These are phyloP conservation scores for Plebejus melissa DNA, from an alignment of 2,888 invertebrate species.

Conservation along the genomic window DNA sequence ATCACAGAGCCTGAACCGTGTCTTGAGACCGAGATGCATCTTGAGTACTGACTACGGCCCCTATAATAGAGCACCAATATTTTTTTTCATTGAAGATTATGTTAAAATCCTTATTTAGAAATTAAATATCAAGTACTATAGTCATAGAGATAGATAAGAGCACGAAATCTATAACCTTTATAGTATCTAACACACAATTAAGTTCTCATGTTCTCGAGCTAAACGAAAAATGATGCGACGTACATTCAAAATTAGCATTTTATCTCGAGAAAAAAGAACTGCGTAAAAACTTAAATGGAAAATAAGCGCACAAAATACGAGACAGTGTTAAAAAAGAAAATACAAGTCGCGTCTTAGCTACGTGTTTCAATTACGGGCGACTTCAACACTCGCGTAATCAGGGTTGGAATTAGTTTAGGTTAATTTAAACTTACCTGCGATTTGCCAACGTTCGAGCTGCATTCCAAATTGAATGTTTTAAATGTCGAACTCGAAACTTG, in stretches of 20 bases:
- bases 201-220: not conserved
- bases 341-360: conserved; percentile 1
- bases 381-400: conserved; percentile 26
- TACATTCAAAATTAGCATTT: not conserved
- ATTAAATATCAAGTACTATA: too few species aligned
- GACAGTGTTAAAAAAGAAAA: conserved; percentile 21
- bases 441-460: conserved; percentile 17
- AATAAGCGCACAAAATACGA: conserved; percentile 25
- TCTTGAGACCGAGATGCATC: too few species aligned
- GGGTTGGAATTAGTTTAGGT: conserved; percentile 23
- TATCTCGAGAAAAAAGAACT: not conserved
- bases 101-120: too few species aligned
- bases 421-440: conserved; percentile 24
- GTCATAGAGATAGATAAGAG: too few species aligned
- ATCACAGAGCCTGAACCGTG: too few species aligned
- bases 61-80: too few species aligned
- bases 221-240: not conserved
- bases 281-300: conserved; percentile 16
- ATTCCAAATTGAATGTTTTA: conserved; percentile 22
- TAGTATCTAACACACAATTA: not conserved
- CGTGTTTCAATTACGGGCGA: conserved; percentile 25
- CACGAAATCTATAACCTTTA: too few species aligned
- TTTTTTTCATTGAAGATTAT: too few species aligned
- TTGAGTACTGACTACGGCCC: too few species aligned
- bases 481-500: conserved; percentile 16